These are phyloP conservation scores for Stramonita haemastoma DNA, from an alignment of 2,888 invertebrate species.

Conservation along the genomic window DNA sequence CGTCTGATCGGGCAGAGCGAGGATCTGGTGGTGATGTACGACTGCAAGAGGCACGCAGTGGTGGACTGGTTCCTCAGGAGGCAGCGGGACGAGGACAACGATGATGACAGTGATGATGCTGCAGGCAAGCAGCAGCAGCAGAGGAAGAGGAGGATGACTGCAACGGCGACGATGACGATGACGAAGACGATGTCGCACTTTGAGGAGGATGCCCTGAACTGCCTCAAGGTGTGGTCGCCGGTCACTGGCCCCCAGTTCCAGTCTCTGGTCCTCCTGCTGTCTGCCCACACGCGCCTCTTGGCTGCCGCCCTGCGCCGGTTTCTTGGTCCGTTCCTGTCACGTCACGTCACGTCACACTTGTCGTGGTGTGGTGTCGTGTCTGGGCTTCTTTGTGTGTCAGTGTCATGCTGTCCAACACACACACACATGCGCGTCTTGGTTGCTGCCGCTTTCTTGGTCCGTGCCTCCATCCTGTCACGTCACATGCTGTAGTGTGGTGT, in stretches of 20 bases:
- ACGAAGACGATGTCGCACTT: conserved; percentile 23
- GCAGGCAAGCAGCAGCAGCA: no score
- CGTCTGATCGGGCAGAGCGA: conserved; percentile 6
- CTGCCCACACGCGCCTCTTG: not conserved
- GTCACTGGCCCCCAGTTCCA: conserved; percentile 17
- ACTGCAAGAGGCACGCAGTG: conserved; percentile 9
- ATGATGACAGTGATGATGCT: no score
- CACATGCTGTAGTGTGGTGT: no score
- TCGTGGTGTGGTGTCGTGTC: not conserved
- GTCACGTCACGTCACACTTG: no score
- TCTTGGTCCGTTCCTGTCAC: not conserved
- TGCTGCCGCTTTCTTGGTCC: not conserved
- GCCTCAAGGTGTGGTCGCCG: conserved; percentile 22
- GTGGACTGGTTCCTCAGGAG: conserved; percentile 22
- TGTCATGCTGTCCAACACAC: no score
- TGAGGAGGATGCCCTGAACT: conserved; percentile 30
- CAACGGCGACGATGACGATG: no score
- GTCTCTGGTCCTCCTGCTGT: not conserved
- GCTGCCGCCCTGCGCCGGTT: not conserved
- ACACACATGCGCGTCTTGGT: no score
- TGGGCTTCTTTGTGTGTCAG: not conserved
- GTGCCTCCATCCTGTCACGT: not conserved
- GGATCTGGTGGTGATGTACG: conserved; percentile 16
- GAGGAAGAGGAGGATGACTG: no score
- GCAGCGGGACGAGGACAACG: no score